These are phyloP conservation scores for Clinocottus analis DNA, from an alignment of 2,113 vertebrate genomes.

Conservation along the genomic window DNA sequence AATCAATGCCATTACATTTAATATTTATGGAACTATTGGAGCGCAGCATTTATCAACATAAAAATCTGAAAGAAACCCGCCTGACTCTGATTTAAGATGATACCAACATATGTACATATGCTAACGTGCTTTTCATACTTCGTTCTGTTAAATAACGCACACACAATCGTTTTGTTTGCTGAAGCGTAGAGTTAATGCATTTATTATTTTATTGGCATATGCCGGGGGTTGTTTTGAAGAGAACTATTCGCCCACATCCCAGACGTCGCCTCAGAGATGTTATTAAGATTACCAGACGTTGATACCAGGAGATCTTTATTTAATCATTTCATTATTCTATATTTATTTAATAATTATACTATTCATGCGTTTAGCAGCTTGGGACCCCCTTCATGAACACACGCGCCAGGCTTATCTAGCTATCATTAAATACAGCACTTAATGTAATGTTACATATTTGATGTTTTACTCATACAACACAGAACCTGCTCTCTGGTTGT, in stretches of 20 bases:
- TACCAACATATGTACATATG: constrained; percentile 16
- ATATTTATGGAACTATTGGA: constrained; percentile 57
- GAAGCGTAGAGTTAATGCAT: constrained; percentile 33
- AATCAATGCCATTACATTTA: constrained; percentile 62
- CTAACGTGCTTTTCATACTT: constrained; percentile 8
- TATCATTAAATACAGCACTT: constrained; percentile 36
- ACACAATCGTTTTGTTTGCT: constrained; percentile 30
- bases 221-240: constrained; percentile 40
- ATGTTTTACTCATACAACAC: background rate
- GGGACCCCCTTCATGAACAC: background rate
- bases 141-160: background rate
- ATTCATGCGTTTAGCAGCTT: constrained; percentile 7
- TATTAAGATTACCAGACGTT: constrained; percentile 47
- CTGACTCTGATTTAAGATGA: constrained; percentile 17
- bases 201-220: constrained; percentile 28
- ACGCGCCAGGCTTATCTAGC: background rate
- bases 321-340: constrained; percentile 38
- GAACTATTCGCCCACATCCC: constrained; percentile 18
- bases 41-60: constrained; percentile 45
- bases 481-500: background rate
- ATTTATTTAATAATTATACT: constrained; percentile 37
- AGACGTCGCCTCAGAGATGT: constrained; percentile 31
- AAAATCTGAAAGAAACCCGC: constrained; percentile 23
- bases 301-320: constrained; percentile 32
- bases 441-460: background rate